Evolutionary conservation across 1,140 invertebrate species (phyloP).

Genomic region (Macrotrachela quadricornifera): DNA sequence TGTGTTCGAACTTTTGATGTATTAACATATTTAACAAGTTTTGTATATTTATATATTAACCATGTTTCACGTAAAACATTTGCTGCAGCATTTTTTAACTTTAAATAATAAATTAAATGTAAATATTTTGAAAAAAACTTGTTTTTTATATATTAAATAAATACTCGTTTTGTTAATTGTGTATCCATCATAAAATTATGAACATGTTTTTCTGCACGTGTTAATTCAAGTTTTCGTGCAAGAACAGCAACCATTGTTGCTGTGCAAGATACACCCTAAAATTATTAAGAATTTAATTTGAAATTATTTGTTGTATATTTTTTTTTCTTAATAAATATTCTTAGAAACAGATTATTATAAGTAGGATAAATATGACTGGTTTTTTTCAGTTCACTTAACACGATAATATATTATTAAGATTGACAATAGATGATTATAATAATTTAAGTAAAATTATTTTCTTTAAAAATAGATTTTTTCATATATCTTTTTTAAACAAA

Average conservation of each 20-base stretch:
- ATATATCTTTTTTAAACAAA: no score
- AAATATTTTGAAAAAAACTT: no score
- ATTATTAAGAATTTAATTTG: constrained; percentile 12
- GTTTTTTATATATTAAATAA: constrained; percentile 11
- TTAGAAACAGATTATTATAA: no score
- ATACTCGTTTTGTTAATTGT: constrained; percentile 93
- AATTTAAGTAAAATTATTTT: no score
- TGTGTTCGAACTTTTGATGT: constrained; percentile 80
- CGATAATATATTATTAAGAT: no score
- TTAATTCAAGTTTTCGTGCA: constrained; percentile 91
- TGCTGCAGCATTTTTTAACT: constrained; percentile 94
- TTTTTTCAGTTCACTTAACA: no score
- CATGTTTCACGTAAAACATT: constrained; percentile 97
- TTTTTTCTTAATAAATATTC: no score
- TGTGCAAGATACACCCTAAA: constrained; percentile 90
- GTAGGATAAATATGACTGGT: no score
- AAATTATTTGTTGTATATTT: no score
- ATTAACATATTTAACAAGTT: constrained; percentile 87
- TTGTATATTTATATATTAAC: constrained; percentile 98
- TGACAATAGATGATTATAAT: no score
- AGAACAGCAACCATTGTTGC: constrained; percentile 94
- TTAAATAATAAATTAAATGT: not conserved
- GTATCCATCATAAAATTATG: constrained; percentile 99
- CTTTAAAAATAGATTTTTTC: no score
- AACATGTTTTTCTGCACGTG: constrained; percentile 96